These are phyloP conservation scores for Marcusenius ussheri DNA, from an alignment of 2,113 vertebrate species.

Conservation along the genomic window DNA sequence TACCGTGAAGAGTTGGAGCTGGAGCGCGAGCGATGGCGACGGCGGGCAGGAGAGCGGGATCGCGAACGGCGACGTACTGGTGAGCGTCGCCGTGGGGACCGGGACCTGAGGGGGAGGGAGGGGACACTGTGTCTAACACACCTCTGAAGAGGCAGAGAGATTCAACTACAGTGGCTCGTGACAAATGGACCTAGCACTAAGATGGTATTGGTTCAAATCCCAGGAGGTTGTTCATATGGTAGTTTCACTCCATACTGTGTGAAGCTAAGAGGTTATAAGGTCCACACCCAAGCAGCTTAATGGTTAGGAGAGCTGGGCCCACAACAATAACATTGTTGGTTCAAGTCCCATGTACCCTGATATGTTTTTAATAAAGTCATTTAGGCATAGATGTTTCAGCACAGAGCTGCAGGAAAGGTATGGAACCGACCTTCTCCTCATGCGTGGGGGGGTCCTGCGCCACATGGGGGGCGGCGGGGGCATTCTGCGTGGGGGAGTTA, in stretches of 20 bases:
- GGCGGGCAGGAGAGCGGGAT: slow-evolving; percentile 83
- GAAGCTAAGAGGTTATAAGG: neutral
- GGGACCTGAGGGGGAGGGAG: slow-evolving; percentile 62
- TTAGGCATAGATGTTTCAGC: neutral
- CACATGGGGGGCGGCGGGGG: slow-evolving; percentile 87
- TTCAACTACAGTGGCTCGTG: neutral
- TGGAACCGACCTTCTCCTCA: slow-evolving; percentile 77
- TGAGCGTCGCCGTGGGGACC: slow-evolving; percentile 87
- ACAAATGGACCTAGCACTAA: neutral
- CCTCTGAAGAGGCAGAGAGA: neutral
- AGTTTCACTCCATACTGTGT: neutral
- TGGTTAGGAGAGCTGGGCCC: neutral
- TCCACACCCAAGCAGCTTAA: neutral
- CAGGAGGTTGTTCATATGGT: neutral
- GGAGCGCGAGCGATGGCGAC: slow-evolving; percentile 90
- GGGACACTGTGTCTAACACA: neutral
- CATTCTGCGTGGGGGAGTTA: slow-evolving; percentile 85
- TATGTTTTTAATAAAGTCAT: neutral
- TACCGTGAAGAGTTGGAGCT: slow-evolving; percentile 97
- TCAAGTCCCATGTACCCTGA: neutral
- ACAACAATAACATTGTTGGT: neutral
- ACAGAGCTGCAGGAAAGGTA: neutral
- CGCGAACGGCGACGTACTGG: slow-evolving; percentile 80
- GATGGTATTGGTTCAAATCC: neutral
- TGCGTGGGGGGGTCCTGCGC: slow-evolving; percentile 85